Evolutionary conservation across 2,113 vertebrate genomes (phyloP).

Genomic region (Aspidoscelis tigris): DNA sequence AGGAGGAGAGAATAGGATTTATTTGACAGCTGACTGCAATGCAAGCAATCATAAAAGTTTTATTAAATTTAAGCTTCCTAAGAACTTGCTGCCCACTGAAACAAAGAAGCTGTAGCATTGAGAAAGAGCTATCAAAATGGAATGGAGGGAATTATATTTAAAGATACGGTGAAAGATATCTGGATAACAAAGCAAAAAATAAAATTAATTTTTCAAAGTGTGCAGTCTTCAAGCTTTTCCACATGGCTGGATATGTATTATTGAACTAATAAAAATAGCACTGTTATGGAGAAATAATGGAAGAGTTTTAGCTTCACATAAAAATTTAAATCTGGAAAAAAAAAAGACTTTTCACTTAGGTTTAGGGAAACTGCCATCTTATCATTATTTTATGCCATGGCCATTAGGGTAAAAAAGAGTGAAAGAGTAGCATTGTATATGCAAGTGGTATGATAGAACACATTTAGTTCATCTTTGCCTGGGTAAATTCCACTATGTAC

Average conservation of each 20-base stretch:
- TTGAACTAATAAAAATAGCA: constrained; percentile 55
- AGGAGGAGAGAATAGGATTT: constrained; percentile 42
- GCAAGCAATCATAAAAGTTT: constrained; percentile 44
- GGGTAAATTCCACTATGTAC: not conserved
- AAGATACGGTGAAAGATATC: constrained; percentile 41
- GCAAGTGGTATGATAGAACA: not conserved
- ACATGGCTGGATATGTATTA: constrained; percentile 44
- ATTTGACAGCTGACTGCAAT: constrained; percentile 49
- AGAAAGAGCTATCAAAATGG: constrained; percentile 45
- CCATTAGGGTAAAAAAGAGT: not conserved
- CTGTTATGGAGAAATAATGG: constrained; percentile 47
- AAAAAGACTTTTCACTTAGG: constrained; percentile 32
- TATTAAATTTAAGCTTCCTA: constrained; percentile 60
- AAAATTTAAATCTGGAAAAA: constrained; percentile 51
- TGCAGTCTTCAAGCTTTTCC: constrained; percentile 52
- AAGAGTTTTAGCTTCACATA: constrained; percentile 44
- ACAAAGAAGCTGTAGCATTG: constrained; percentile 38
- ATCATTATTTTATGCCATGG: constrained; percentile 24
- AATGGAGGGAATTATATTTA: constrained; percentile 53
- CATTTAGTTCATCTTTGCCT: too few relatives aligned
- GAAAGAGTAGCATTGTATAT: not conserved
- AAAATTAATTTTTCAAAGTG: constrained; percentile 56
- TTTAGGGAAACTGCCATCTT: constrained; percentile 25
- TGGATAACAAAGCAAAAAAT: constrained; percentile 47
- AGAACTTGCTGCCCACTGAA: constrained; percentile 49